Percentiles rank a stretch among this genome's conserved stretches.
Evolutionary conservation across 1,140 invertebrate genomes (phyloP).

Genomic region (Aphidius gifuensis): DNA sequence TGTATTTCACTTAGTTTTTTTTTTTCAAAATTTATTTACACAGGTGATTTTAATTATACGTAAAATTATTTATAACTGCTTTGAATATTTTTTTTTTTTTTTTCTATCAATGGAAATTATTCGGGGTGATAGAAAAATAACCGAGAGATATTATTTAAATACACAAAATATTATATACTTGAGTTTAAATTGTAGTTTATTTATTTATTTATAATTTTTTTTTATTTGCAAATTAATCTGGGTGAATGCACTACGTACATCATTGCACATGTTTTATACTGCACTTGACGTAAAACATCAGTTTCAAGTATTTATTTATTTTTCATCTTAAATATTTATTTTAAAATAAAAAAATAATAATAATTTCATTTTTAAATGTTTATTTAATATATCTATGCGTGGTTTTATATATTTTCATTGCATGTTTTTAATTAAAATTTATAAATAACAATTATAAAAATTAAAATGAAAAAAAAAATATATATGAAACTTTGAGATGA

Average conservation of each 20-base stretch:
- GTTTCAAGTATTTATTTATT: conserved; percentile 18
- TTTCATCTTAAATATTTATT: background rate
- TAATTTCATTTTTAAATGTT: background rate
- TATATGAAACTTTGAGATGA: background rate
- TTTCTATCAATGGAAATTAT: too few relatives aligned
- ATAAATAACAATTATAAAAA: background rate
- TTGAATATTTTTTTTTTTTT: too few relatives aligned
- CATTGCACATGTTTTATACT: conserved; percentile 15
- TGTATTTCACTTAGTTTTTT: conserved; percentile 41
- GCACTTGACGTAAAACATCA: conserved; percentile 10
- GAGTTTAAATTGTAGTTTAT: too few relatives aligned
- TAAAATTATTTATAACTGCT: too few relatives aligned
- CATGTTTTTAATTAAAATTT: background rate
- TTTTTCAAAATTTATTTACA: conserved; percentile 28
- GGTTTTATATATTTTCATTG: conserved; percentile 13
- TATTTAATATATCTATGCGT: conserved; percentile 12
- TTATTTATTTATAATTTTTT: background rate
- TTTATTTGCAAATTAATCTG: conserved; percentile 1
- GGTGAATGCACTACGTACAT: conserved; percentile 4
- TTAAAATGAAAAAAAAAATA: background rate
- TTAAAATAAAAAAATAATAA: background rate
- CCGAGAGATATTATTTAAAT: conserved; percentile 23
- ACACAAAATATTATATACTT: too few relatives aligned
- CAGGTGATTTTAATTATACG: conserved; percentile 16
- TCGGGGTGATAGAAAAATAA: too few relatives aligned